Conservation (phyloP, 2,888 invertebrate species). For the Nasonia oneida region DNA sequence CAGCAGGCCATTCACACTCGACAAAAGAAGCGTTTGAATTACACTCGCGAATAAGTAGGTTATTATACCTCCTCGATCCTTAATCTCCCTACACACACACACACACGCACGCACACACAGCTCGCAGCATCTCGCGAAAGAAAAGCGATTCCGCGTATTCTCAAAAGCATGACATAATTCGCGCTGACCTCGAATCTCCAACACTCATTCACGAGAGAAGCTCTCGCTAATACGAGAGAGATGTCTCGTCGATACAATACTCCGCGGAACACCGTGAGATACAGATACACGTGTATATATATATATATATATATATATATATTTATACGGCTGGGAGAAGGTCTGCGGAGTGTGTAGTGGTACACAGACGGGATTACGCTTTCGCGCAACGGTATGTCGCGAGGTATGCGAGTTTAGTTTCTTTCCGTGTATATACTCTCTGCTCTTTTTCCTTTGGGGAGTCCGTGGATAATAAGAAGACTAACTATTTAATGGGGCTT, state of each 20-base stretch:
- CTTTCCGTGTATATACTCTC: not conserved
- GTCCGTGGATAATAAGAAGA: not conserved
- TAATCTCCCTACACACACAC: not conserved
- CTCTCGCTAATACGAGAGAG: not conserved
- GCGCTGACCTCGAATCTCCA: conserved; percentile 49
- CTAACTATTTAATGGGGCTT: not conserved
- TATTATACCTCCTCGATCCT: not conserved
- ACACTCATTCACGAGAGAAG: not conserved
- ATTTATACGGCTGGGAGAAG: not conserved
- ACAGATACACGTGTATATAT: not conserved
- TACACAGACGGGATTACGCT: not conserved
- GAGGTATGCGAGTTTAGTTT: conserved; percentile 22
- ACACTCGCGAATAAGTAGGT: conserved; percentile 25
- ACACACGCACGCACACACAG: too few relatives aligned
- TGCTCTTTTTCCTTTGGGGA: not conserved
- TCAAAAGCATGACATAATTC: conserved; percentile 51
- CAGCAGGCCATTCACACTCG: not conserved
- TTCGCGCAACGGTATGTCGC: conserved; percentile 42
- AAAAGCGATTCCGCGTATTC: not conserved
- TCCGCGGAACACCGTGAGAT: not conserved
- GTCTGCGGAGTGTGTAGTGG: not conserved
- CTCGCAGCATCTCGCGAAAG: not conserved
- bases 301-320: too few relatives aligned
- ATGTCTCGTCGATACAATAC: not conserved
- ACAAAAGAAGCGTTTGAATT: conserved; percentile 26